Evolutionary conservation across 2,113 vertebrate species (phyloP), one percentile per base, ranked within the genome.

Genomic region (Puffinus mauretanicus): DNA sequence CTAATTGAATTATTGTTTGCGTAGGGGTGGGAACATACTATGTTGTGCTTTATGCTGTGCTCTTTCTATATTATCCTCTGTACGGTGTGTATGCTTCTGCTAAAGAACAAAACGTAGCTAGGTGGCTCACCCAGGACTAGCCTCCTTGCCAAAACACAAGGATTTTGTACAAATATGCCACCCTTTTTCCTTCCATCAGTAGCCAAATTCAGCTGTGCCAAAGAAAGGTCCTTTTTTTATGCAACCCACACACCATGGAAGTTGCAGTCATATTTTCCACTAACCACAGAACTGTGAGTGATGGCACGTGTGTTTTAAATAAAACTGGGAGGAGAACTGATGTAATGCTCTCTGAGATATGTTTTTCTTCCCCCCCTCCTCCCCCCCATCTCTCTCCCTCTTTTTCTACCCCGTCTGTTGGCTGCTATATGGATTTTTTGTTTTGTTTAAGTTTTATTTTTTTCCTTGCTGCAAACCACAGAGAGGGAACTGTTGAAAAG

Each of bases 181-280:
- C 86, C 58, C 30, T 69, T 79, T 85, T 93, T 85, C 90, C 80
- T 82, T 91, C 88, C 44, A 95, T 57, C 44, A 30, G 72, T 65
- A 85, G 91, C 88, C 92, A 96, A 96, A 94, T 70, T 87, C 86
- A 82, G 81, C 84, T 88, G 54, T 80, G 58, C 81, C 87, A 83
- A 88, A 96, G 90, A 93, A 96, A 94, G 54, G 46, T 61, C 61
- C 24, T 78, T 83, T 32, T 79, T 84, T 71, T 91, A 52, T 88
- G 49, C 90, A 96, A 91, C 91, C 94, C 92, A 91, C 94, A 94
- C 90, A 91, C 93, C 64, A 47, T 94, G 66, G 91, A 96, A 96
- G 96, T 79, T 94, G 64, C 36, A 96, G 90, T 98, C 97, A 97
- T 91, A 96, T 97, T 98, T 98, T 98, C 98, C 98, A 97, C 95